These are phyloP conservation scores for Drosophila kepulauana DNA, from an alignment of 1,140 invertebrate genomes.

Conservation along the genomic window DNA sequence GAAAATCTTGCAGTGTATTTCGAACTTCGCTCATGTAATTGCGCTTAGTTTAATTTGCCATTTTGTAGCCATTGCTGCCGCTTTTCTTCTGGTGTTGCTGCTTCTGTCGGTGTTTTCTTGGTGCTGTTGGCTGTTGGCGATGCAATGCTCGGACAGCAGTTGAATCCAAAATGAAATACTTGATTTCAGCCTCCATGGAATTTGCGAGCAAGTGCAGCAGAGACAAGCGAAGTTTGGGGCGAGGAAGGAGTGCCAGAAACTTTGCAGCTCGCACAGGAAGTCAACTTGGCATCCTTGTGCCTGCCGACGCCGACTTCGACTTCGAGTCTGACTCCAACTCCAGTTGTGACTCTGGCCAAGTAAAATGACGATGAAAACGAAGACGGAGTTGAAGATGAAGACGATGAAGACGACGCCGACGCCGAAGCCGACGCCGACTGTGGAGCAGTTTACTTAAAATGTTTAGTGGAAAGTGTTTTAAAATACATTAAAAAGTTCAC, in stretches of 20 bases:
- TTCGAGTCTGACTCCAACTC: constrained; percentile 9
- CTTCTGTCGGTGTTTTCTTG: not conserved
- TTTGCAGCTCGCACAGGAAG: constrained; percentile 75
- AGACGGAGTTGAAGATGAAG: constrained; percentile 11
- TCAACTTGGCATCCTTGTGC: constrained; percentile 66
- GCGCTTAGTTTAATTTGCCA: constrained; percentile 50
- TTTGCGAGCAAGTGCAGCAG: constrained; percentile 48
- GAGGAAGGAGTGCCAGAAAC: constrained; percentile 55
- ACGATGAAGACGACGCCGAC: not conserved
- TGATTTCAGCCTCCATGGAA: constrained; percentile 80
- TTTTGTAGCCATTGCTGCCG: constrained; percentile 43
- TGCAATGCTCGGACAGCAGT: constrained; percentile 79
- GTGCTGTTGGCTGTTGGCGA: constrained; percentile 8
- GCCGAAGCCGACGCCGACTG: constrained; percentile 27
- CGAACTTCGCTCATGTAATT: not conserved
- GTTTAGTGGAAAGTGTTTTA: constrained; percentile 83
- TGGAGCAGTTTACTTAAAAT: constrained; percentile 78
- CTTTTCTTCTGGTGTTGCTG: constrained; percentile 4
- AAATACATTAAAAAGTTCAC: constrained; percentile 83
- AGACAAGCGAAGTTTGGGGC: not conserved
- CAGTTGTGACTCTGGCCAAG: not conserved
- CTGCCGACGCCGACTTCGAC: constrained; percentile 15
- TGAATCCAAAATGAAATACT: constrained; percentile 83
- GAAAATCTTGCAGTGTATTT: constrained; percentile 14
- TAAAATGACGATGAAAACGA: constrained; percentile 31